phyloP scores from a whole-genome alignment of 2,113 vertebrate genomes.

The Myodes glareolus region DNA sequence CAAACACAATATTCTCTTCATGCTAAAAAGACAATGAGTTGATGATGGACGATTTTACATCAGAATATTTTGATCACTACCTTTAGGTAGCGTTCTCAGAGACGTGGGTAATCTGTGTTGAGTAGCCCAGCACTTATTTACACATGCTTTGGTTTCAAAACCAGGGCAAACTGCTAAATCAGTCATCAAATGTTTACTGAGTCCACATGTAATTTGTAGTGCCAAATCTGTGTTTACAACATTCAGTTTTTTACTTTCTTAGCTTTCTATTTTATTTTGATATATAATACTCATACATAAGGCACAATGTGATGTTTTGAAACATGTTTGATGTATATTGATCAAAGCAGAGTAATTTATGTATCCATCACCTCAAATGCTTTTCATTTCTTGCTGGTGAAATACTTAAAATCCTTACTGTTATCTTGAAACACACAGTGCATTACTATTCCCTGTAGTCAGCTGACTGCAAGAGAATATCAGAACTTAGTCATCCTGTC shows the following conservation, averaged over 20 bases:
- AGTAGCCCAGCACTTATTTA: background rate
- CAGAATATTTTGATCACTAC: background rate
- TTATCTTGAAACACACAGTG: background rate
- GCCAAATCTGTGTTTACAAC: background rate
- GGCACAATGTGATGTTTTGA: background rate
- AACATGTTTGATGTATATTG: background rate
- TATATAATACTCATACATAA: background rate
- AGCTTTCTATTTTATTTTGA: background rate
- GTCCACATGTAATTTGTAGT: background rate
- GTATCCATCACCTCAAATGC: background rate
- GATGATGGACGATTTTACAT: background rate
- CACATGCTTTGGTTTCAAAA: background rate
- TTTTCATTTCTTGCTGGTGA: background rate
- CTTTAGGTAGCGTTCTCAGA: background rate
- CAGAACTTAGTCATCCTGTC: background rate
- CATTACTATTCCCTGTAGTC: background rate
- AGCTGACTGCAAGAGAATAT: background rate
- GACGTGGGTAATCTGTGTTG: background rate
- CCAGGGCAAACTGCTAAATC: background rate
- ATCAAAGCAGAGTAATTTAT: background rate
- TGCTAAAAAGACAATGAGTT: background rate
- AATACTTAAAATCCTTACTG: background rate
- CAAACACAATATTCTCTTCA: background rate
- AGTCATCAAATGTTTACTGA: background rate
- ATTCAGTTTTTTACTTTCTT: background rate